These are phyloP conservation scores for Pontoporia blainvillei DNA, from an alignment of 2,113 vertebrate genomes.

Conservation along the genomic window DNA sequence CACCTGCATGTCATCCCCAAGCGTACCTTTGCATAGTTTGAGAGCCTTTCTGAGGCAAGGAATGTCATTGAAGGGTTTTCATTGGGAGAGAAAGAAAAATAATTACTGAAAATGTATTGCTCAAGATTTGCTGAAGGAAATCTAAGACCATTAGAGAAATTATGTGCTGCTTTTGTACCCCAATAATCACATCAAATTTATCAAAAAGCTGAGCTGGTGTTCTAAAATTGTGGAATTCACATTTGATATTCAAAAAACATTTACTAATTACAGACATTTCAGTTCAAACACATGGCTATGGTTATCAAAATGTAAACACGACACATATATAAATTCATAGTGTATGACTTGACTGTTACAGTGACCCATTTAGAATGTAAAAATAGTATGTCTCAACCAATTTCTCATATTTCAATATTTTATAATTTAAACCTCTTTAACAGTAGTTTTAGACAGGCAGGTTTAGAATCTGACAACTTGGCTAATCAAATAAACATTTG, in stretches of 20 bases:
- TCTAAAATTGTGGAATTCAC: background rate
- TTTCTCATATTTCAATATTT: slow-evolving; percentile 19
- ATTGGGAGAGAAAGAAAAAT: background rate
- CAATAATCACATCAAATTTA: background rate
- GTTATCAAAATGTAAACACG: slow-evolving; percentile 10
- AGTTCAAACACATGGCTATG: background rate
- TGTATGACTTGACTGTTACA: background rate
- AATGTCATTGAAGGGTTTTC: background rate
- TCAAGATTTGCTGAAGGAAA: background rate
- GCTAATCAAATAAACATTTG: background rate
- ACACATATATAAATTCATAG: background rate
- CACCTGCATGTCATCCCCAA: background rate
- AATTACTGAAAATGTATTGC: background rate
- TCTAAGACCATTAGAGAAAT: background rate
- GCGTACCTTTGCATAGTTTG: background rate
- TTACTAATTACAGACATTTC: background rate
- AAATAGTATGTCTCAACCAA: background rate
- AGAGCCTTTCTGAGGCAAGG: background rate
- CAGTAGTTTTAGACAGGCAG: background rate
- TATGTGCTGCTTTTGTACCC: background rate
- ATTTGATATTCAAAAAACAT: background rate
- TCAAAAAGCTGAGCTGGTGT: background rate
- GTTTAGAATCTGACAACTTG: background rate
- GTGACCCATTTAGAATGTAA: background rate
- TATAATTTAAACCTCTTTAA: slow-evolving; percentile 16